Conservation (phyloP, 2,113 vertebrate species). For the Mus musculus region DNA sequence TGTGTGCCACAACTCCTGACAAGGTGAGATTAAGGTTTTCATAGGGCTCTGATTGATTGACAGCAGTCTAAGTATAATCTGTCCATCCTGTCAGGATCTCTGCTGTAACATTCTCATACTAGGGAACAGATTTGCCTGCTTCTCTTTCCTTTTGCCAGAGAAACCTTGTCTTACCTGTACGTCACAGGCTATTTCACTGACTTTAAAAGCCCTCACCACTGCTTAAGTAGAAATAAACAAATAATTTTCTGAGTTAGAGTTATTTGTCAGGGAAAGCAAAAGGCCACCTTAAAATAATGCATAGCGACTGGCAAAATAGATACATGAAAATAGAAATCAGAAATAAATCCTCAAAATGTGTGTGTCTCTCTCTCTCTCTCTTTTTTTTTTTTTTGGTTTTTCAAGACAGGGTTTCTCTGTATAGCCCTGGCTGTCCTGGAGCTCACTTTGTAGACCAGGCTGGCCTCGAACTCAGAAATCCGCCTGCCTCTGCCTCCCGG, state of each 20-base stretch:
- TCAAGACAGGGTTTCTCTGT: too few relatives aligned
- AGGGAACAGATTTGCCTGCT: conserved; percentile 21
- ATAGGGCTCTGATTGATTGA: not conserved
- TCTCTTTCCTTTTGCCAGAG: conserved; percentile 23
- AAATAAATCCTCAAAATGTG: conserved; percentile 48
- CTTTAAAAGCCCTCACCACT: not conserved
- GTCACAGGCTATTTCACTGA: not conserved
- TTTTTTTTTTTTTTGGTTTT: too few relatives aligned
- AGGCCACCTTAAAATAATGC: not conserved
- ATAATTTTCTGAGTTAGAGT: conserved; percentile 18
- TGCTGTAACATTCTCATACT: not conserved
- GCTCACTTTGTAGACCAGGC: too few relatives aligned
- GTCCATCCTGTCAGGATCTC: not conserved
- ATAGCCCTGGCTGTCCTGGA: too few relatives aligned
- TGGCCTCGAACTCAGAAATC: too few relatives aligned
- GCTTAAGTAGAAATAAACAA: conserved; percentile 45
- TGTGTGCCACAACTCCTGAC: not conserved
- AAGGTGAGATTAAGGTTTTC: not conserved
- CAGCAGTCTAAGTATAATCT: not conserved
- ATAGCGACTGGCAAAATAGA: conserved; percentile 3
- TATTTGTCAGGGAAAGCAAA: not conserved
- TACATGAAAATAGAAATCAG: not conserved
- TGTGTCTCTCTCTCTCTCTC: not conserved
- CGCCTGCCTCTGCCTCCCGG: too few relatives aligned
- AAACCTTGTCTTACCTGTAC: not conserved